These are phyloP conservation scores for Netelia fuscicornis DNA, from an alignment of 2,888 invertebrate species.

Conservation along the genomic window DNA sequence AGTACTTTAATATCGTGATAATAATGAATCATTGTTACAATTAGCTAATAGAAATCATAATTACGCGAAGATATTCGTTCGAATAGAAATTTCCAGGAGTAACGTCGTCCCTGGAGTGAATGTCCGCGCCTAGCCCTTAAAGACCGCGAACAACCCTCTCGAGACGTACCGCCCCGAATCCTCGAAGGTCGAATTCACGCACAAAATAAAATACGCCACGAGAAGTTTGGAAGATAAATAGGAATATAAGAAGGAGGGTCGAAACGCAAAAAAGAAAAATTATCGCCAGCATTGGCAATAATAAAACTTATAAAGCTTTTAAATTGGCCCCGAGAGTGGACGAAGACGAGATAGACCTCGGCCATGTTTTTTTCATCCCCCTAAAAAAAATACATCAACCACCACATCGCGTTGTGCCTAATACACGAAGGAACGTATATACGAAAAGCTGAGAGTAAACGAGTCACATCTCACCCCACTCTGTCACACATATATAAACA, in stretches of 20 bases:
- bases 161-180: background rate
- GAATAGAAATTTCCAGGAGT: too few relatives aligned
- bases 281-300: constrained; percentile 41
- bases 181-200: constrained; percentile 3
- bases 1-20: too few relatives aligned
- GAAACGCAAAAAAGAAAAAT: constrained; percentile 17
- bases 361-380: constrained; percentile 66
- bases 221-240: constrained; percentile 49
- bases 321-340: constrained; percentile 62
- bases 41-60: too few relatives aligned
- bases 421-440: background rate
- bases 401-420: constrained; percentile 9
- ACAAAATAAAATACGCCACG: constrained; percentile 8
- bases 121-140: background rate
- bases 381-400: constrained; percentile 62
- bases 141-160: background rate
- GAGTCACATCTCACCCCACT: constrained; percentile 41
- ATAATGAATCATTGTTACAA: too few relatives aligned
- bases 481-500: constrained; percentile 14
- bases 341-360: constrained; percentile 43
- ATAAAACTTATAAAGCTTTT: constrained; percentile 58
- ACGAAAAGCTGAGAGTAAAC: constrained; percentile 42
- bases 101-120: too few relatives aligned
- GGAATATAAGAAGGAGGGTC: constrained; percentile 4
- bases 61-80: too few relatives aligned